Base-by-base conservation (phyloP, 2,113 vertebrate species). In the Heterotis niloticus region DNA sequence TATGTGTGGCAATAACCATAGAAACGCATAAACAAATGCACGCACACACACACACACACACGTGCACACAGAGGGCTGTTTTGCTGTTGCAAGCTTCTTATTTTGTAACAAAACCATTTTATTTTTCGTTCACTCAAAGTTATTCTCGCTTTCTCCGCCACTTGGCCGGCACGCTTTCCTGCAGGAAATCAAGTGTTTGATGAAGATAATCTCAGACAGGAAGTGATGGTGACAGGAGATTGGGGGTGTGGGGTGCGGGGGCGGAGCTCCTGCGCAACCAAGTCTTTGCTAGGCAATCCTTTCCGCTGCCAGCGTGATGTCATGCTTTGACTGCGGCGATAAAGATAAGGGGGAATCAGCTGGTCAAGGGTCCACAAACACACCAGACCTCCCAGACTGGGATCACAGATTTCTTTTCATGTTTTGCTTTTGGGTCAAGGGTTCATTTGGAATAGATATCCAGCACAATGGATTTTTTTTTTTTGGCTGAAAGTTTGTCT, bases 181-280 rank as follows among this genome's bases (percentile, higher is more conserved):
- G 29, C 90, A 83, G 90, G 92, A 94, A 94, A 90, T 90, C 81
- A 91, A 92, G 89, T 91, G 90, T 89, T 86, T 81, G 87, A 92
- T 88, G 89, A 89, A 91, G 93, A 94, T 93, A 92, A 91, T 86
- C 86, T 84, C 82, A 75, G 84, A 86, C 89, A 93, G 95, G 94
- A 95, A 94, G 89, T 82, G 83, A 86, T 88, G 88, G 81, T 92
- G 92, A 89, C 90, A 91, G 85, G 85, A 84, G 80, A 76, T 84
- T 79, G 84, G 87, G 59, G 12, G 85, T 79, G 85, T 86, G 59
- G 85, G 87, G 89, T 85, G 89, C 89, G 84, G 82, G 81, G 87
- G 86, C 20, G 82, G 83, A 85, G 86, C 88, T 89, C 87, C 89
- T 88, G 88, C 66, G 52, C 59, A 66, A 60, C 65, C 64, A 52